Percentiles rank a stretch among this genome's conserved stretches.
Evolutionary conservation across 1,140 invertebrate genomes (phyloP).

Genomic region (Globodera ellingtonae): DNA sequence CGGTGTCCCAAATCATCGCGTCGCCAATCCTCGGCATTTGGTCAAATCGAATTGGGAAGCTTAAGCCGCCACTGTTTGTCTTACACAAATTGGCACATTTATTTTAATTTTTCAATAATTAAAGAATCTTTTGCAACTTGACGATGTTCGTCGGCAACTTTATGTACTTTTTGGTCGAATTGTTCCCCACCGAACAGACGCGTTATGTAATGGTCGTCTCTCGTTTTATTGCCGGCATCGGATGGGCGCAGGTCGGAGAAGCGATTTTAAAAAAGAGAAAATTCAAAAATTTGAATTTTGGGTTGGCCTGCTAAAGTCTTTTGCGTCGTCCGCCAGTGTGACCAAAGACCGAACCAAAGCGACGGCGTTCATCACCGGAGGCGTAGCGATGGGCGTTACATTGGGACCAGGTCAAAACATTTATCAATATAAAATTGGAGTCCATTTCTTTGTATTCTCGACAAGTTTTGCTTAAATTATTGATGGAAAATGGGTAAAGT

Average conservation of each 20-base stretch:
- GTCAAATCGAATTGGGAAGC: conserved; percentile 26
- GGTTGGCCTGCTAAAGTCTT: conserved; percentile 38
- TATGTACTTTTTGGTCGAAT: conserved; percentile 36
- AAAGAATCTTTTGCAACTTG: conserved; percentile 32
- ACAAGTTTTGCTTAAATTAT: no score
- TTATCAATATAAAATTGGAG: not conserved
- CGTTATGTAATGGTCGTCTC: conserved; percentile 39
- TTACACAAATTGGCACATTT: not conserved
- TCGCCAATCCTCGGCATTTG: conserved; percentile 38
- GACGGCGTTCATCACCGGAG: conserved; percentile 65
- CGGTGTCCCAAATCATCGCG: conserved; percentile 34
- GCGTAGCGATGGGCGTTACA: conserved; percentile 67
- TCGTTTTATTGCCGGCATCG: conserved; percentile 46
- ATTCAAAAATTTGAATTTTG: not conserved
- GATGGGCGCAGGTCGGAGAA: conserved; percentile 15
- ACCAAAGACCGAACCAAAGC: conserved; percentile 39
- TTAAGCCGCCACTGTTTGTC: conserved; percentile 28
- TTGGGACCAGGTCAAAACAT: conserved; percentile 54
- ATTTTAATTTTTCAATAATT: not conserved
- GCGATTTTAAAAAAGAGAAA: not conserved
- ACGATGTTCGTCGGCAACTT: conserved; percentile 39
- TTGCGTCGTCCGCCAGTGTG: conserved; percentile 34
- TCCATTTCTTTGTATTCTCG: not conserved
- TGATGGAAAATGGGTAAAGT: no score
- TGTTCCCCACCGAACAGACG: conserved; percentile 6